Conservation (phyloP, 1,140 invertebrate species). For the Philaenus spumarius region DNA sequence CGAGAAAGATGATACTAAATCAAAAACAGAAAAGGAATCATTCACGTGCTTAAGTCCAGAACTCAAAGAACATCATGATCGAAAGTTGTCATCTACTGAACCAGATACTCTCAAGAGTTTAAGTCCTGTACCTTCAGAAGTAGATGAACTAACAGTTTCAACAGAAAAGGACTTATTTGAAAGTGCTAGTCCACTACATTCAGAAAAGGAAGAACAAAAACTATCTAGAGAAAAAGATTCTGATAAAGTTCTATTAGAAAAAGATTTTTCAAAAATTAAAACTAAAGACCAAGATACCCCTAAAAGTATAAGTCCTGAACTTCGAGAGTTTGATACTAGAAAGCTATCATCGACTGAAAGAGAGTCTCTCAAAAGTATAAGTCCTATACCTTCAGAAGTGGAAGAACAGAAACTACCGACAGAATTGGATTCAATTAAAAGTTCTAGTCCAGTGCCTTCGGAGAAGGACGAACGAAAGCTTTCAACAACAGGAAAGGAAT, state of each 20-base stretch:
- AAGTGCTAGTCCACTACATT: neutral
- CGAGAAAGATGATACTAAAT: neutral
- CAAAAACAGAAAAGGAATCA: neutral
- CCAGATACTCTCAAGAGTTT: too few species aligned
- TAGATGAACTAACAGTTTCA: neutral
- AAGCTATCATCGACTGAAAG: neutral
- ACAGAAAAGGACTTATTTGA: neutral
- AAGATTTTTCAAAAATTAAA: neutral
- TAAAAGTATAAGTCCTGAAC: neutral
- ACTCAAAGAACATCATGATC: slow-evolving; percentile 9
- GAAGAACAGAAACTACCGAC: neutral
- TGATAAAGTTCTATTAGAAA: too few species aligned
- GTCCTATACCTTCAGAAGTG: neutral
- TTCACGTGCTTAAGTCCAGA: neutral
- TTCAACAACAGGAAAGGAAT: neutral
- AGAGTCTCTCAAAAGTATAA: too few species aligned
- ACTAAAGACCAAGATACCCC: neutral
- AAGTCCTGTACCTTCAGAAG: neutral
- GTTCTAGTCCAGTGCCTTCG: neutral
- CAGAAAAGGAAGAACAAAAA: neutral
- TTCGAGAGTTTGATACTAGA: neutral
- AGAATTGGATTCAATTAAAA: neutral
- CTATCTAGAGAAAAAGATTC: neutral
- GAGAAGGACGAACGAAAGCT: neutral
- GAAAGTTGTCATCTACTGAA: neutral